phyloP scores from a whole-genome alignment of 2,797 vertebrate genomes.

The Anabas testudineus region DNA sequence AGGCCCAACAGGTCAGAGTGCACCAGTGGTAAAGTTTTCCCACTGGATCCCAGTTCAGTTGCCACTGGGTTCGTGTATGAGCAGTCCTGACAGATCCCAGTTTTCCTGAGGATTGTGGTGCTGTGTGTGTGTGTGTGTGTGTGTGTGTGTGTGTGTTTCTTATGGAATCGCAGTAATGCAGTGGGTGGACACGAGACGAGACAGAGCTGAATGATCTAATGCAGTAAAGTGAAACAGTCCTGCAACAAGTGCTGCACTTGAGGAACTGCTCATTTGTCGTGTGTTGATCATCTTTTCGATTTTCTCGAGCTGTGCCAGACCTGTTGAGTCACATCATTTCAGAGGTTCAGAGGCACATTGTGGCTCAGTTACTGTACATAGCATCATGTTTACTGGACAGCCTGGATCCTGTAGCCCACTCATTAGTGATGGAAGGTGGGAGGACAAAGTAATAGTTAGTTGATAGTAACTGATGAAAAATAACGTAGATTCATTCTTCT shows the following conservation, averaged over 20 bases:
- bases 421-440: no score
- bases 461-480: no score
- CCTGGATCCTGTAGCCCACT: no score
- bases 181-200: conserved; percentile 7
- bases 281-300: neutral
- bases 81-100: neutral
- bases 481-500: no score
- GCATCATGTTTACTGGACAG: no score
- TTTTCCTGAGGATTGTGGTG: conserved; percentile 28
- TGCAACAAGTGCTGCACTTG: conserved; percentile 18
- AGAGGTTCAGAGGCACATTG: no score
- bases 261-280: neutral
- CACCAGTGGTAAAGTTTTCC: conserved; percentile 60
- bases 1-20: conserved; percentile 78
- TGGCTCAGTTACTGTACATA: no score
- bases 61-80: neutral
- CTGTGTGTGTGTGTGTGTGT: neutral
- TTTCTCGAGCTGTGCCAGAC: neutral
- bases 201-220: conserved; percentile 4
- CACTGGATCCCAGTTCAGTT: conserved; percentile 13
- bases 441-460: neutral
- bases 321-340: no score
- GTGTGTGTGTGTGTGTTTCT: no score
- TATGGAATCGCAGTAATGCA: conserved; percentile 14
- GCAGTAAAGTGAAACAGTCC: conserved; percentile 17